These are phyloP conservation scores for Cairina moschata DNA, from an alignment of 2,113 vertebrate genomes.

Conservation along the genomic window DNA sequence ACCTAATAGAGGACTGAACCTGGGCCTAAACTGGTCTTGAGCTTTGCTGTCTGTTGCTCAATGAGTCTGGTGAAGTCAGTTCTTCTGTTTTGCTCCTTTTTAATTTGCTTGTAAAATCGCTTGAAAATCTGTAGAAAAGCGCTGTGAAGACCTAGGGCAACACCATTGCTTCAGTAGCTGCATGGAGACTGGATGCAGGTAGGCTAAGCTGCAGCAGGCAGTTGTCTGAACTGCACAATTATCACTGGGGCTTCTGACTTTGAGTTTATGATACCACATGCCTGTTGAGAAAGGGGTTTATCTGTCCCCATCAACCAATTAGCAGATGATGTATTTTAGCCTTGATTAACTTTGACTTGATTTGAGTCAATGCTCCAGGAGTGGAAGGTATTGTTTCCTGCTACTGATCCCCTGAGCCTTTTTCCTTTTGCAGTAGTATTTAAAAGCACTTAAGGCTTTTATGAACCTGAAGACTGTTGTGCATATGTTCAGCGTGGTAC, in stretches of 20 bases:
- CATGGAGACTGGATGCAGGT: not conserved
- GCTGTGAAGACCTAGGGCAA: not conserved
- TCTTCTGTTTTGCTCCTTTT: not conserved
- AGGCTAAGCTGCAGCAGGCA: not conserved
- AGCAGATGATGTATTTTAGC: not conserved
- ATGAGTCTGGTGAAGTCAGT: not conserved
- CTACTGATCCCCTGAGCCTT: not conserved
- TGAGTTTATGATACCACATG: not conserved
- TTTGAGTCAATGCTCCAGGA: not conserved
- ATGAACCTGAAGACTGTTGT: slow-evolving; percentile 12
- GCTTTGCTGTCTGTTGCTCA: not conserved
- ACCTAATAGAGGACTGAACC: not conserved
- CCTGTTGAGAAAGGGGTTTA: not conserved
- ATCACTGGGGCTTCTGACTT: not conserved
- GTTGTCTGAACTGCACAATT: not conserved
- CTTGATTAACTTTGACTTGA: not conserved
- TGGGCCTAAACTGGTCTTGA: not conserved
- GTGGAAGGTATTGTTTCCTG: not conserved
- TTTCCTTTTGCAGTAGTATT: not conserved
- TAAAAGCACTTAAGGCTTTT: slow-evolving; percentile 16
- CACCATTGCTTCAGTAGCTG: not conserved
- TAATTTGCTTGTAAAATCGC: not conserved
- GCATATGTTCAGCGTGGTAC: not conserved
- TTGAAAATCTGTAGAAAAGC: not conserved
- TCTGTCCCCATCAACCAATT: not conserved